These are phyloP conservation scores for Rhabditophanes sp. DNA, from an alignment of 2,888 invertebrate species.

Conservation along the genomic window DNA sequence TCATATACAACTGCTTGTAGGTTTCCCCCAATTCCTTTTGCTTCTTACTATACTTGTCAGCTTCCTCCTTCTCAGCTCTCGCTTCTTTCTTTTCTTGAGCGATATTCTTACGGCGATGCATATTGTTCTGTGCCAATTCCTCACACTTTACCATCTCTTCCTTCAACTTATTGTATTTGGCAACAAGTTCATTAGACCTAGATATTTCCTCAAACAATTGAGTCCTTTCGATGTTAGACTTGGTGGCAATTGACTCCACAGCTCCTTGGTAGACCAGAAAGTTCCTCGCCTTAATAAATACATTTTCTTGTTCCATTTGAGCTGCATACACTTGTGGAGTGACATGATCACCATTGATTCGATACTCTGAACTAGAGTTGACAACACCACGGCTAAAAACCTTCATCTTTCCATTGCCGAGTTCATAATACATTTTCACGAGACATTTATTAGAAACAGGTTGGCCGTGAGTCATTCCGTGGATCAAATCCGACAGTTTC, in stretches of 20 bases:
- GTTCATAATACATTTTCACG: conserved; percentile 79
- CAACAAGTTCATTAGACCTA: conserved; percentile 85
- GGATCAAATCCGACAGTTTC: conserved; percentile 71
- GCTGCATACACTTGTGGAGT: conserved; percentile 65
- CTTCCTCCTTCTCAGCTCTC: conserved; percentile 91
- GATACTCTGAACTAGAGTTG: conserved; percentile 13
- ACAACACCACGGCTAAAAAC: conserved; percentile 68
- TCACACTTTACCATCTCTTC: conserved; percentile 88
- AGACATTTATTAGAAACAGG: conserved; percentile 74
- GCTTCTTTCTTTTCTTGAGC: conserved; percentile 93
- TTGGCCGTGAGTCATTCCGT: conserved; percentile 87
- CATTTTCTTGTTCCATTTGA: conserved; percentile 78
- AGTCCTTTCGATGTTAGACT: conserved; percentile 94
- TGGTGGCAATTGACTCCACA: conserved; percentile 98
- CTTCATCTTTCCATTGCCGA: conserved; percentile 60
- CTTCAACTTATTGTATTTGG: conserved; percentile 77
- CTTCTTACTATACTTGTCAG: conserved; percentile 80
- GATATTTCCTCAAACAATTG: conserved; percentile 94
- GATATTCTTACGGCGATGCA: conserved; percentile 93
- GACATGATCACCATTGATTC: conserved; percentile 49
- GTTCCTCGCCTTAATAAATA: conserved; percentile 96
- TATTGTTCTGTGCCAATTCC: conserved; percentile 91
- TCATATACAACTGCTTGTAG: conserved; percentile 84
- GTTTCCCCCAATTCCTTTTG: conserved; percentile 82
- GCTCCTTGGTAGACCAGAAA: conserved; percentile 98